Base-by-base conservation (phyloP, 2,888 invertebrate species). In the Oscheius onirici region DNA sequence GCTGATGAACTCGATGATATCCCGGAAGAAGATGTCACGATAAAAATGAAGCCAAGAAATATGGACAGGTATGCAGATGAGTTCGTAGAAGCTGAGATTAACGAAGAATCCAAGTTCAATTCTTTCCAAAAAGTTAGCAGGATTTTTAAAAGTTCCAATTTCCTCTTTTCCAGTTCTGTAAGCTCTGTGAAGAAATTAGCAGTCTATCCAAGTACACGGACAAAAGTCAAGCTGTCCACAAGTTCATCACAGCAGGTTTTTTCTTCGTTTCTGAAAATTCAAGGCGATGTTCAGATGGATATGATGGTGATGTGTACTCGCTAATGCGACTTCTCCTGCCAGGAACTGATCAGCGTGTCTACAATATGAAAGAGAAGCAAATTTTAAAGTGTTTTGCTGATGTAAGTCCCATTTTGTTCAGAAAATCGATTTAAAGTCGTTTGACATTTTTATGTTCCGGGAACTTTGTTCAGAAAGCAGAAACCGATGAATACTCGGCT, bases 341-440 rank as follows among this genome's bases (percentile, higher is more conserved):
- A 0, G 92, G 92, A 57, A 92, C 92, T 28, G 91, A 92, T 15
- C 94, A 94, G 88, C 90, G 94, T 74, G 92, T 95, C 40, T 97
- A 95, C 88, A 95, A 96, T 90, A 89, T 97, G 60, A 94, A 95
- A 90, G 94, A 93, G 87, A 95, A 95, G 88, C 95, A 95, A 86
- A 90, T 97, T 67, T 90, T 95, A 0, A 95, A 96, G 89, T 88
- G 95, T 54, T 95, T 95, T 88, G 92, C 94, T 55, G 58, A 69
- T 61, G 80, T 77, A n/a, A 17, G 61, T 51, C 26, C 11, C 58
- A 44, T n/a, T n/a, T 51, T n/a, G 15, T 40, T n/a, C 34, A 26
- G 10, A 15, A 3, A 26, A 5, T 28, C 2, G 22, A 17, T 17
- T 60, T 10, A 3, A 20, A n/a, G n/a, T n/a, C n/a, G n/a, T n/a